A percentile compares a stretch with the other conserved stretches of the same genome.
These are phyloP conservation scores for Adelognathus sp. DNA, from an alignment of 2,888 invertebrate genomes.

Conservation along the genomic window DNA sequence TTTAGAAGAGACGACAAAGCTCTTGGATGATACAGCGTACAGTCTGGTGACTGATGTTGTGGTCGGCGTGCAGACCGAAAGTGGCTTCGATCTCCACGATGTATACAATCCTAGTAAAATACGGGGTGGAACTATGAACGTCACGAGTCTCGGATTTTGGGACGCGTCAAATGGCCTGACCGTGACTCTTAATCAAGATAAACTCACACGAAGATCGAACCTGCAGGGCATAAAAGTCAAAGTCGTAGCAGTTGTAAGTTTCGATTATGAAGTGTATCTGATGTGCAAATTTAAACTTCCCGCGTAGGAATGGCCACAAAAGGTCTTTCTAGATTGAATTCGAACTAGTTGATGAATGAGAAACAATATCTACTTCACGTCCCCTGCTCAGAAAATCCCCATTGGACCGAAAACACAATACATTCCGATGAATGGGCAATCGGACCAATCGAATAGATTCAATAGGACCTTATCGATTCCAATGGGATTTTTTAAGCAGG, in stretches of 20 bases:
- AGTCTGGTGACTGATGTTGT: conserved; percentile 68
- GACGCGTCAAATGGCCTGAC: conserved; percentile 55
- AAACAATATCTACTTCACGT: too few relatives aligned
- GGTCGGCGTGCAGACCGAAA: conserved; percentile 58
- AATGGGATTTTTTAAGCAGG: too few relatives aligned
- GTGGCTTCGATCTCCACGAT: conserved; percentile 66
- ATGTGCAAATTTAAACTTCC: too few relatives aligned
- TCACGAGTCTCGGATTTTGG: conserved; percentile 71
- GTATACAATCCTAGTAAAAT: conserved; percentile 71
- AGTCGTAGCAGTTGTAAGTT: conserved; percentile 69
- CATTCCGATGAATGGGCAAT: too few relatives aligned
- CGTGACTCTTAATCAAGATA: conserved; percentile 63
- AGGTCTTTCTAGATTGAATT: too few relatives aligned
- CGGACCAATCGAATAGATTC: too few relatives aligned
- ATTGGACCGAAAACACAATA: too few relatives aligned
- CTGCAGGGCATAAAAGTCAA: conserved; percentile 71
- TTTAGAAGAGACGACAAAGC: conserved; percentile 50
- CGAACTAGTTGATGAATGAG: too few relatives aligned
- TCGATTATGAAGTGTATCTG: too few relatives aligned
- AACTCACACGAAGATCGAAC: conserved; percentile 68
- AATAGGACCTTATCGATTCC: too few relatives aligned
- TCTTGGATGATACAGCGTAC: conserved; percentile 68
- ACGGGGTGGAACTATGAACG: conserved; percentile 68
- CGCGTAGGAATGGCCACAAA: too few relatives aligned
- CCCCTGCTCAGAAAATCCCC: too few relatives aligned